Evolutionary conservation across 2,113 vertebrate species (phyloP), one percentile per base, ranked within the genome.

Genomic region (Microtus oregoni): DNA sequence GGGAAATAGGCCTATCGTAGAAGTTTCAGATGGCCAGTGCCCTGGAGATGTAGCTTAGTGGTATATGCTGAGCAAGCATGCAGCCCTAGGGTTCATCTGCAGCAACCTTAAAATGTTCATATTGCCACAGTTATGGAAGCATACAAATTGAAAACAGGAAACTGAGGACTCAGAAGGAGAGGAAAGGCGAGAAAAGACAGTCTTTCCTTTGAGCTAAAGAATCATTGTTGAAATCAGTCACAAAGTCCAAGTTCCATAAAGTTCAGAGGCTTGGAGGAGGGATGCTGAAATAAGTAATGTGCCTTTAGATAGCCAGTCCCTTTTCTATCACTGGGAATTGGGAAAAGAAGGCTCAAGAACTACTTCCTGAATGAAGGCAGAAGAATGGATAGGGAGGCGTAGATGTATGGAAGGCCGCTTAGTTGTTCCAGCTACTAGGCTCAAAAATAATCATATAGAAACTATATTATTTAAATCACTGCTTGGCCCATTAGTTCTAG

Each of bases 51-150:
- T 35, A 61, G 6, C 30, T 77, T 50, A 52, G 5, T 70, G 5
- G 30, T 72, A 35, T 47, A 26, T 81, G 15, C 20, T 22, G 22
- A 44, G 19, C 7, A 28, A 55, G 75, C 63, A n/a, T 44, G 14
- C 13, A 20, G 3, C 11, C 41, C 11, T 52, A 35, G 4, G 17
- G 47, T 73, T 41, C 26, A 63, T 82, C 17, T 68, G 20, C 4
- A 72, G 10, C 22, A 72, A 0, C 17, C 70, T 50, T 76, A 70
- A 91, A 76, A 92, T 90, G 8, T 32, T 94, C 70, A 44, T 11
- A 82, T 38, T 97, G 35, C 11, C 47, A 76, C 77, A 97, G 78
- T 90, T 63, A 91, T 63, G 50, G 24, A 20, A 17, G 83, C 82
- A 30, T 44, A 4, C 55, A 85, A 88, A 88, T 1, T 52, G 77